Conservation (phyloP, 64 coral and sea anemone species). For the Orbicella faveolata region DNA sequence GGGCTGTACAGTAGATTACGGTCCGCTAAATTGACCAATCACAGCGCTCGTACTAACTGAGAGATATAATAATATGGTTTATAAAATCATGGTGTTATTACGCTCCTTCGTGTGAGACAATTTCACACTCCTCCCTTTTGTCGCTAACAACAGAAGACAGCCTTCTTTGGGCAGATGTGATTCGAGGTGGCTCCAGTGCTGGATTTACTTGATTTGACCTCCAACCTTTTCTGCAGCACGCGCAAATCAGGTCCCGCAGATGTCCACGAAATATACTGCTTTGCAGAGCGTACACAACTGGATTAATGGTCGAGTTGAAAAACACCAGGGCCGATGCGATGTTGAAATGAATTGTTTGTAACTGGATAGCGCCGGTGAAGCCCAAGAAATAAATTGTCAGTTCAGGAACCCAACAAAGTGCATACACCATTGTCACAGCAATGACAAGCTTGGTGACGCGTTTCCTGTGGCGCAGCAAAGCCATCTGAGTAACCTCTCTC, state of each 20-base stretch:
- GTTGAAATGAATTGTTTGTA: background rate
- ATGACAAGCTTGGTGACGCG: conserved; percentile 36
- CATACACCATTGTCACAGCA: conserved; percentile 16
- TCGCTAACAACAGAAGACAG: background rate
- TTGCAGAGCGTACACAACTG: conserved; percentile 41
- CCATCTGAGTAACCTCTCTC: background rate
- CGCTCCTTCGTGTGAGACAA: background rate
- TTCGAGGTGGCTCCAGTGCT: background rate
- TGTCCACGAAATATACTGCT: conserved; percentile 29
- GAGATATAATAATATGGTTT: too few relatives aligned
- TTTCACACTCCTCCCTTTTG: background rate
- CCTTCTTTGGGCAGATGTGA: background rate
- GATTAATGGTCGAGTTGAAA: conserved; percentile 48
- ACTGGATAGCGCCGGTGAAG: background rate
- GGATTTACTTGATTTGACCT: background rate
- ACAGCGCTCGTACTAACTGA: too few relatives aligned
- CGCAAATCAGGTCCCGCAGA: conserved; percentile 7
- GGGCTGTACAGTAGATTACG: too few relatives aligned
- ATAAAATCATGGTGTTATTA: background rate
- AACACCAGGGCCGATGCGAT: conserved; percentile 4
- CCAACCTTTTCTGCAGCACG: background rate
- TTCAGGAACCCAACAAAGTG: conserved; percentile 38
- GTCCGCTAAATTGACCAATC: too few relatives aligned
- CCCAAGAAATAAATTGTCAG: background rate
- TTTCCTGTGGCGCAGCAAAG: conserved; percentile 11